A percentile compares a stretch with the other conserved stretches of the same genome.
Conservation (phyloP, 2,888 invertebrate genomes). For the Gastracanthus pulcherrimus region DNA sequence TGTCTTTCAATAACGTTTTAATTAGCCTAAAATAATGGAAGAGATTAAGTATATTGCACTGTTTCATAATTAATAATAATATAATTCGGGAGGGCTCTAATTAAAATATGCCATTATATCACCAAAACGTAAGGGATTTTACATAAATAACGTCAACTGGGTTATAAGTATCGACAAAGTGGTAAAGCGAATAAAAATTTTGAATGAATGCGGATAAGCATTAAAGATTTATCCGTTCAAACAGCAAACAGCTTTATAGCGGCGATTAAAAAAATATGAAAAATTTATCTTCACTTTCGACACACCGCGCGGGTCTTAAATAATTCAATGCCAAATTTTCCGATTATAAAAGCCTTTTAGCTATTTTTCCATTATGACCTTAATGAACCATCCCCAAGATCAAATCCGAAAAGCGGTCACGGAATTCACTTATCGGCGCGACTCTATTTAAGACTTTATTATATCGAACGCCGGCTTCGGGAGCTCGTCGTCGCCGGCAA, state of each 20-base stretch:
- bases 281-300: too few relatives aligned
- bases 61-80: too few relatives aligned
- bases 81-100: not conserved
- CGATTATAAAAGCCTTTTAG: not conserved
- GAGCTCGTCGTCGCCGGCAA: too few relatives aligned
- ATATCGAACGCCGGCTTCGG: not conserved
- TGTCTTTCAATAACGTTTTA: too few relatives aligned
- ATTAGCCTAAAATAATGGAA: not conserved
- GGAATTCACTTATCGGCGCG: not conserved
- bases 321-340: not conserved
- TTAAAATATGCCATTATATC: not conserved
- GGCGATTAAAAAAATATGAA: not conserved
- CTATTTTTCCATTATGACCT: slow-evolving; percentile 9
- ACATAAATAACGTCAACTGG: not conserved
- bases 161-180: too few relatives aligned
- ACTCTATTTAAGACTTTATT: slow-evolving; percentile 1
- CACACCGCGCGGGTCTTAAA: not conserved
- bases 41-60: too few relatives aligned
- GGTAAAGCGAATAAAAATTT: too few relatives aligned
- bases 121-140: not conserved
- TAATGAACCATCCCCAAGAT: not conserved
- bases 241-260: too few relatives aligned
- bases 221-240: too few relatives aligned
- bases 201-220: too few relatives aligned
- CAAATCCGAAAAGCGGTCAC: slow-evolving; percentile 5